phyloP scores from a whole-genome alignment of 1,140 invertebrate species.

The Chymomyza costata region DNA sequence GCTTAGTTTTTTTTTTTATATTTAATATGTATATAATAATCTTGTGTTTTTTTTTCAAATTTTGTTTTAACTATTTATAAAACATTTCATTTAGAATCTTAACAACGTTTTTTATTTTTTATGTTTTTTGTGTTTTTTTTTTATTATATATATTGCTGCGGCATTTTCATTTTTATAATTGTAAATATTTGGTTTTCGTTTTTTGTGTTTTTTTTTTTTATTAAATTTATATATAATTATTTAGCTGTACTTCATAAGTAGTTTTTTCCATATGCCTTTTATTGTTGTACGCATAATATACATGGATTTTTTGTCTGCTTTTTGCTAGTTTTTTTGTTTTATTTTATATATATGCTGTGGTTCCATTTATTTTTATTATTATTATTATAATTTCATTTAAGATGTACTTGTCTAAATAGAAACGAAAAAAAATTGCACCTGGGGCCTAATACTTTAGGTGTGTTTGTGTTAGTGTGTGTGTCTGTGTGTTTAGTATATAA shows the following conservation, averaged over 20 bases:
- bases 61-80: conserved; percentile 74
- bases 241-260: conserved; percentile 63
- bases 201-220: too few relatives aligned
- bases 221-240: conserved; percentile 11
- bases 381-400: conserved; percentile 28
- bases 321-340: conserved; percentile 16
- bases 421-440: conserved; percentile 45
- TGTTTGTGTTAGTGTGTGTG: conserved; percentile 17
- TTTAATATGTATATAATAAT: conserved; percentile 70
- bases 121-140: conserved; percentile 25
- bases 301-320: conserved; percentile 45
- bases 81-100: conserved; percentile 75
- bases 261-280: conserved; percentile 48
- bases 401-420: conserved; percentile 22
- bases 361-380: conserved; percentile 18
- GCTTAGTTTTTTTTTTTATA: conserved; percentile 22
- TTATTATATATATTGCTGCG: too few relatives aligned
- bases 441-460: conserved; percentile 45
- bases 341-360: conserved; percentile 10
- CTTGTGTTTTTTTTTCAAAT: conserved; percentile 33
- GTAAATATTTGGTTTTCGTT: too few relatives aligned
- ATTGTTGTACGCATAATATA: conserved; percentile 65
- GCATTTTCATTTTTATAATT: conserved; percentile 38
- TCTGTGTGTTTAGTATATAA: conserved; percentile 26
- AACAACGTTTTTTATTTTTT: conserved; percentile 65